These are phyloP conservation scores for Zophobas atratus DNA, from an alignment of 1,140 invertebrate species.

Conservation along the genomic window DNA sequence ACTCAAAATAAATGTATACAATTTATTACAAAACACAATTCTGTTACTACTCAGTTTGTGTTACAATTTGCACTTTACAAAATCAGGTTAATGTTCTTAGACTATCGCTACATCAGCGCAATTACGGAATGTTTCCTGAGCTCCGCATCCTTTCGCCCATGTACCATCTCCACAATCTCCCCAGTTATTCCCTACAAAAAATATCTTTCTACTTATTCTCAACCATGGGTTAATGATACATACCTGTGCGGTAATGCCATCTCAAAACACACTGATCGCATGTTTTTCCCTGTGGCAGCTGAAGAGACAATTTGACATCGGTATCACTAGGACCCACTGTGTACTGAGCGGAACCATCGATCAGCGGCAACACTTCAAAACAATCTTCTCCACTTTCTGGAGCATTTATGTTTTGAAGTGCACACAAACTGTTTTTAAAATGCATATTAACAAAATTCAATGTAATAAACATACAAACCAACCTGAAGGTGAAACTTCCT, in stretches of 20 bases:
- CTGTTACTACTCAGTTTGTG: no score
- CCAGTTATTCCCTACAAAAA: slow-evolving; percentile 71
- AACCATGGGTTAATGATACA: background rate
- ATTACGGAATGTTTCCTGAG: slow-evolving; percentile 78
- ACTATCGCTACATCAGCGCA: slow-evolving; percentile 79
- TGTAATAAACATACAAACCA: background rate
- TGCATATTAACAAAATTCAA: slow-evolving; percentile 66
- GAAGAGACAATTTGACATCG: slow-evolving; percentile 64
- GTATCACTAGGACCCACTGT: slow-evolving; percentile 57
- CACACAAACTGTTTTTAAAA: slow-evolving; percentile 71
- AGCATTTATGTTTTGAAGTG: slow-evolving; percentile 63
- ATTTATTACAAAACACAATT: background rate
- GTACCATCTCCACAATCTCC: slow-evolving; percentile 70
- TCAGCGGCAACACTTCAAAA: slow-evolving; percentile 71
- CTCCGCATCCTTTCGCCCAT: slow-evolving; percentile 73
- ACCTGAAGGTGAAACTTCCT: slow-evolving; percentile 68
- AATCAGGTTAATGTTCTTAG: slow-evolving; percentile 26
- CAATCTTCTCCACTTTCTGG: slow-evolving; percentile 73
- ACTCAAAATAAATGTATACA: no score
- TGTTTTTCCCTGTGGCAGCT: slow-evolving; percentile 70
- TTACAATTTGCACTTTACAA: background rate
- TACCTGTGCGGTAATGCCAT: slow-evolving; percentile 76
- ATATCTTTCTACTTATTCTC: slow-evolving; percentile 9
- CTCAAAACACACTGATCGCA: slow-evolving; percentile 78
- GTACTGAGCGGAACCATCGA: slow-evolving; percentile 67